Base-by-base conservation (phyloP, 2,113 vertebrate species). In the Salvator merianae region DNA sequence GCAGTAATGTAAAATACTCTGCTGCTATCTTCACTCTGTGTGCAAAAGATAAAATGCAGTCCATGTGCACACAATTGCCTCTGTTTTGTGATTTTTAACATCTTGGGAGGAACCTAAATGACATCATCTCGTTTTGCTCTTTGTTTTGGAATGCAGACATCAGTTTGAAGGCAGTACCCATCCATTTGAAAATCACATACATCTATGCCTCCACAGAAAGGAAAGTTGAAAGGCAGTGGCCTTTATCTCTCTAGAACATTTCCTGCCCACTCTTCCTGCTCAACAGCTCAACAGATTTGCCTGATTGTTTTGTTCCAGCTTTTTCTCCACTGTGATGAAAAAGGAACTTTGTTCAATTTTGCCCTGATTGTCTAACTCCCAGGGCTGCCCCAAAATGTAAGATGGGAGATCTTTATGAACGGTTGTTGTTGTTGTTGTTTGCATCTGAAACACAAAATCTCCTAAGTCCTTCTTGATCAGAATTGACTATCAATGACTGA, bases 201-300 rank as follows among this genome's bases (percentile, higher is more conserved):
- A 68, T 53, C 26, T 65, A 68, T 34, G 30, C 43, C 13, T 7
- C 43, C 55, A 18, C 7, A 74, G 43, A 26, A 85, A 80, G 76
- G 20, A 26, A 0, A 0, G 65, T 43, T 28, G 76, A 86, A 83
- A 20, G 2, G 4, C 79, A 69, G 0, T n/a, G 68, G 3, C 62
- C 38, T 84, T 88, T 13, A 1, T 28, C 84, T 0, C 0, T 72
- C 76, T 53, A 55, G 36, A 59, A 16, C 24, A 0, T 32, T 73
- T 75, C 55, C 77, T 68, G 40, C 63, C 55, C 0, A 0, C 62
- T 55, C 18, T 38, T 74, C 65, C 77, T 81, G 26, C 34, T 38
- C 30, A 73, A 72, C 3, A 18, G 7, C 28, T 26, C 32, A 84
- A 63, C 77, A 85, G 8, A 69, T 47, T 72, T 79, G 59, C 68